Percentiles rank a stretch among this genome's conserved stretches.
phyloP scores from a whole-genome alignment of 2,888 invertebrate species.

The Eumacrocentrus americanus region DNA sequence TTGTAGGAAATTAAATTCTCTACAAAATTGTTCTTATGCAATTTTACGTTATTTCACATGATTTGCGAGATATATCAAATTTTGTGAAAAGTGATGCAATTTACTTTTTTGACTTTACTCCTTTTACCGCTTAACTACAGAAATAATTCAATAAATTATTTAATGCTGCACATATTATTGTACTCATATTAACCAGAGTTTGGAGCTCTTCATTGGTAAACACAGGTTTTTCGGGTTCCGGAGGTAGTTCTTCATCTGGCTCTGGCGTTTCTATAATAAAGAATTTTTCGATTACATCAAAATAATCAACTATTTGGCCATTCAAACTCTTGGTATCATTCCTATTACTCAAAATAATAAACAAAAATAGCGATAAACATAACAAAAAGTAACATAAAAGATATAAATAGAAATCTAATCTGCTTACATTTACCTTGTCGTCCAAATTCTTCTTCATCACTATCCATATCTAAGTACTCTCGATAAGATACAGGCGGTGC shows the following conservation, averaged over 20 bases:
- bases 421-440: constrained; percentile 46
- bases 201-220: constrained; percentile 70
- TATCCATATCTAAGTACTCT: constrained; percentile 58
- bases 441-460: constrained; percentile 57
- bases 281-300: background rate
- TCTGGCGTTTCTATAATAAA: constrained; percentile 54
- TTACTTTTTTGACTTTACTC: background rate
- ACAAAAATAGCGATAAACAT: too few species aligned
- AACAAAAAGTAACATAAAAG: too few species aligned
- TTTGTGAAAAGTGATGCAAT: background rate
- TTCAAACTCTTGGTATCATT: background rate
- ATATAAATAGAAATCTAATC: too few species aligned
- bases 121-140: background rate
- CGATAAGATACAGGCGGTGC: too few species aligned
- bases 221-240: constrained; percentile 65
- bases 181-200: constrained; percentile 61
- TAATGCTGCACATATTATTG: too few species aligned
- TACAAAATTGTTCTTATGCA: too few species aligned
- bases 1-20: too few species aligned
- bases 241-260: constrained; percentile 55
- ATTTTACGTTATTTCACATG: background rate
- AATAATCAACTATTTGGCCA: background rate
- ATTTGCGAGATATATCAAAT: background rate
- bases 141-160: too few species aligned
- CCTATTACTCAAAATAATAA: background rate